phyloP scores from a whole-genome alignment of 2,888 invertebrate species.

The Dynastes maya region DNA sequence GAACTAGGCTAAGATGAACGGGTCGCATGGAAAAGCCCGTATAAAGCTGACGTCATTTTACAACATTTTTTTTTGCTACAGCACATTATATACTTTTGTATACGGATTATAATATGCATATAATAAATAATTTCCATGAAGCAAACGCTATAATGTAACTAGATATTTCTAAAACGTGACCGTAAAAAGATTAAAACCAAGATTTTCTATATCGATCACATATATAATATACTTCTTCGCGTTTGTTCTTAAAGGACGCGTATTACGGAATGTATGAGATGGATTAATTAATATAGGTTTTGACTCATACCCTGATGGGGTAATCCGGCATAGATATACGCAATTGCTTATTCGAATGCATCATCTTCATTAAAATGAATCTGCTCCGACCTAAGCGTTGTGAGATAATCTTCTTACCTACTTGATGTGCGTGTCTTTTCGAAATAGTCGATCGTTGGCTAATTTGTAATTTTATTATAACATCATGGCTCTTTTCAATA shows the following conservation, averaged over 20 bases:
- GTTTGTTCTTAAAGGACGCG: background rate
- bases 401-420: background rate
- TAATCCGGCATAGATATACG: background rate
- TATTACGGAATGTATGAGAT: background rate
- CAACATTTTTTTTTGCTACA: too few species aligned
- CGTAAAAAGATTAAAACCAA: background rate
- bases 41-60: too few species aligned
- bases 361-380: background rate
- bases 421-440: background rate
- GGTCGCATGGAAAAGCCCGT: too few species aligned
- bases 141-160: background rate
- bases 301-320: constrained; percentile 1
- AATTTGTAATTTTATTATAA: constrained; percentile 3
- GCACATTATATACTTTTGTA: too few species aligned
- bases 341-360: background rate
- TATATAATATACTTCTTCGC: background rate
- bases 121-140: background rate
- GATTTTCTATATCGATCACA: background rate
- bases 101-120: too few species aligned
- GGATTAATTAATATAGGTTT: constrained; percentile 1
- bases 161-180: constrained; percentile 3
- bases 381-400: background rate
- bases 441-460: background rate
- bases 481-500: background rate
- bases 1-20: too few species aligned